Percentiles rank a stretch among this genome's conserved stretches.
Conservation (phyloP, 2,113 vertebrate genomes). For the Datnioides undecimradiatus region DNA sequence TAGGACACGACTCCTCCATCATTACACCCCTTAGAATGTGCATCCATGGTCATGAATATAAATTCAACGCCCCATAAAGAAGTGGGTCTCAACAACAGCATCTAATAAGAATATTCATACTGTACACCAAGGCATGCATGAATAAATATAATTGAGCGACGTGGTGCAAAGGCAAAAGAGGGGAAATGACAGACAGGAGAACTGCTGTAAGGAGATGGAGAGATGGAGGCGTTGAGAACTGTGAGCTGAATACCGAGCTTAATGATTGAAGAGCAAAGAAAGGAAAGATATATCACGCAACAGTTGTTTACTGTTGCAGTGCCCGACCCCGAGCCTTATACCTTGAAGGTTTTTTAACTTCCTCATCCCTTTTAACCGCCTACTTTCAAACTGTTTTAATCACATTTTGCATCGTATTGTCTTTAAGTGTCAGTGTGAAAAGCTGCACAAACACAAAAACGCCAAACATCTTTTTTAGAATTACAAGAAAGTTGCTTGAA, state of each 20-base stretch:
- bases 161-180: slow-evolving; percentile 44
- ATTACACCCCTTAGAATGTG: slow-evolving; percentile 57
- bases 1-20: slow-evolving; percentile 53
- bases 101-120: slow-evolving; percentile 68
- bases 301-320: slow-evolving; percentile 25
- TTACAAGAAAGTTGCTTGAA: neutral
- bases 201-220: slow-evolving; percentile 24
- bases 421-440: neutral
- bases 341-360: neutral
- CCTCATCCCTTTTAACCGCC: neutral
- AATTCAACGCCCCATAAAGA: slow-evolving; percentile 52
- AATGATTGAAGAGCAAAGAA: slow-evolving; percentile 16
- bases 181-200: slow-evolving; percentile 56
- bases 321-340: neutral
- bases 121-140: slow-evolving; percentile 58
- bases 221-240: slow-evolving; percentile 23
- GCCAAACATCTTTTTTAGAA: too few species aligned
- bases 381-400: neutral
- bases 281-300: slow-evolving; percentile 11
- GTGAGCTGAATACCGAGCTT: slow-evolving; percentile 40
- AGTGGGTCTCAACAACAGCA: slow-evolving; percentile 40
- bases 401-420: neutral
- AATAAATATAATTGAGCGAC: slow-evolving; percentile 65
- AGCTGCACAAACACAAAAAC: neutral
- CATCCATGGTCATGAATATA: slow-evolving; percentile 60